phyloP scores from a whole-genome alignment of 2,797 vertebrate genomes.

The Hemibagrus guttatus region DNA sequence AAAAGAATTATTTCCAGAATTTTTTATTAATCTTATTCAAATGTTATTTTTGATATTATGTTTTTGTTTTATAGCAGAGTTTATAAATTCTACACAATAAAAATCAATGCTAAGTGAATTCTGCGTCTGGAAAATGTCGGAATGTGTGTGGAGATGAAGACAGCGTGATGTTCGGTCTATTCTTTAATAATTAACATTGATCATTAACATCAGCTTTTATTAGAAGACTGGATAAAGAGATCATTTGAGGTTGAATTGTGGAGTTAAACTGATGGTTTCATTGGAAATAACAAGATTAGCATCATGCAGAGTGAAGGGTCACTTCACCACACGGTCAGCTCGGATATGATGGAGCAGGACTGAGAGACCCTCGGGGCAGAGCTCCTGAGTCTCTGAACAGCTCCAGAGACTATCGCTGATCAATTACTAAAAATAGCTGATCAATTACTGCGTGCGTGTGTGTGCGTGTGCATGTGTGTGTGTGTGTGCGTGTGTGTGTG shows the following conservation, averaged over 20 bases:
- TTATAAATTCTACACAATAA: not conserved
- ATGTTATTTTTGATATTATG: not conserved
- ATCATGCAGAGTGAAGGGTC: not conserved
- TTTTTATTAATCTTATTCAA: not conserved
- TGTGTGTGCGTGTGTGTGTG: slow-evolving; percentile 14
- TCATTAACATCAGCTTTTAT: not conserved
- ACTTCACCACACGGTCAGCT: not conserved
- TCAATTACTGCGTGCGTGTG: not conserved
- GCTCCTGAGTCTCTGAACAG: not conserved
- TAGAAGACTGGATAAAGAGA: not conserved
- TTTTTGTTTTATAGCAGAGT: not conserved
- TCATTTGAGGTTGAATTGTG: not conserved
- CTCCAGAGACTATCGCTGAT: not conserved
- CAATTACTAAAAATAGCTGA: not conserved
- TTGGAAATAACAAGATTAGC: not conserved
- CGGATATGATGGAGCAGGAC: not conserved
- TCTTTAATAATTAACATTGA: too few relatives aligned
- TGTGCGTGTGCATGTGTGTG: slow-evolving; percentile 1
- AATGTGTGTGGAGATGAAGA: too few relatives aligned
- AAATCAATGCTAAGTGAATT: not conserved
- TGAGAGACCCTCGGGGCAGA: not conserved
- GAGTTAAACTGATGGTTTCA: not conserved
- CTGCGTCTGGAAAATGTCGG: not conserved
- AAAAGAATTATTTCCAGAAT: not conserved
- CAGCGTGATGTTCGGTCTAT: too few relatives aligned